phyloP scores from a whole-genome alignment of 1,140 invertebrate species.

The Phocides pigmalion region DNA sequence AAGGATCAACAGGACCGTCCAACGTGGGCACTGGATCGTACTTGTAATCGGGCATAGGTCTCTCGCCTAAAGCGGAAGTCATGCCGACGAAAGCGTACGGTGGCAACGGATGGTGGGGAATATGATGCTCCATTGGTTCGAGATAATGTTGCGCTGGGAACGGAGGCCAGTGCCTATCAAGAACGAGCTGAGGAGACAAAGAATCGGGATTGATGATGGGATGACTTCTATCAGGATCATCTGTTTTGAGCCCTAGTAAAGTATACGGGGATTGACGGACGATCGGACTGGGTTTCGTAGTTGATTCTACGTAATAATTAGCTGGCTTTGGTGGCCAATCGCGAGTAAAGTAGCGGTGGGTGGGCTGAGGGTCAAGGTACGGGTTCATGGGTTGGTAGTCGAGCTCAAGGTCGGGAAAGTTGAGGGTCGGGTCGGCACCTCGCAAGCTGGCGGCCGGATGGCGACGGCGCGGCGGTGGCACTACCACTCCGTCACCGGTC shows the following conservation, averaged over 20 bases:
- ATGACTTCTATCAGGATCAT: constrained; percentile 63
- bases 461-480: constrained; percentile 69
- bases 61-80: constrained; percentile 68
- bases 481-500: constrained; percentile 77
- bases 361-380: constrained; percentile 63
- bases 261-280: constrained; percentile 61
- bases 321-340: constrained; percentile 67
- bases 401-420: constrained; percentile 34
- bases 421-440: constrained; percentile 71
- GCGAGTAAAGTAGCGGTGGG: constrained; percentile 64
- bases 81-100: constrained; percentile 73
- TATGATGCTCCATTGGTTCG: constrained; percentile 61
- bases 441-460: constrained; percentile 73
- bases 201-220: constrained; percentile 68
- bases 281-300: constrained; percentile 52
- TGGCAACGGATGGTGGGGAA: constrained; percentile 66
- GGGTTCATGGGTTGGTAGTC: constrained; percentile 34
- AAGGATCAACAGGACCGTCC: constrained; percentile 71
- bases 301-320: constrained; percentile 71
- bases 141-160: constrained; percentile 76
- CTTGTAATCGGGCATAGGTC: constrained; percentile 70
- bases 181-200: constrained; percentile 64
- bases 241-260: constrained; percentile 64
- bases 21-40: constrained; percentile 70
- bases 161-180: constrained; percentile 73